A percentile compares a stretch with the other conserved stretches of the same genome.
Evolutionary conservation across 2,888 invertebrate genomes (phyloP).

Genomic region (Agriopis leucophaearia): DNA sequence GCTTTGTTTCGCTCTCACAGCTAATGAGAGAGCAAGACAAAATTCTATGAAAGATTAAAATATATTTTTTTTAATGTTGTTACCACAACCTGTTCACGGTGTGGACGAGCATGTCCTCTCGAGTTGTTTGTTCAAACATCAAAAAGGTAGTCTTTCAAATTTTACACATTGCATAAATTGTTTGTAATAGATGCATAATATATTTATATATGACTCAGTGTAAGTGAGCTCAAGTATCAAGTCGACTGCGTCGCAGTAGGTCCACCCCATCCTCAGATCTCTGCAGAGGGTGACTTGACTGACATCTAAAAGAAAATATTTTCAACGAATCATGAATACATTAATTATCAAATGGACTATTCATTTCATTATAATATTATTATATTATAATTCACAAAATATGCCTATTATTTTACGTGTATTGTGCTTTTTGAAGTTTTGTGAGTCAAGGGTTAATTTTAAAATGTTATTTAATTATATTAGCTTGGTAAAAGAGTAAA

Average conservation of each 20-base stretch:
- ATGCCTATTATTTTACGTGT: slow-evolving; percentile 59
- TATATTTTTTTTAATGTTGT: no score
- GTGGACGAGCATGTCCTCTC: no score
- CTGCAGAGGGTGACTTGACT: slow-evolving; percentile 65
- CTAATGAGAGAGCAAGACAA: no score
- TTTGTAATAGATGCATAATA: no score
- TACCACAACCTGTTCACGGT: no score
- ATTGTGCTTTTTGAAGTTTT: slow-evolving; percentile 46
- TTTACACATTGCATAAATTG: no score
- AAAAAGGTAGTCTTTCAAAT: no score
- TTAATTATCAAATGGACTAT: slow-evolving; percentile 77
- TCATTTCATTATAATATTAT: slow-evolving; percentile 56
- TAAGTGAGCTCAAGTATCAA: slow-evolving; percentile 53
- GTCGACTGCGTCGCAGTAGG: slow-evolving; percentile 27
- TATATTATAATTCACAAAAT: slow-evolving; percentile 59
- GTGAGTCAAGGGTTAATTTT: slow-evolving; percentile 41
- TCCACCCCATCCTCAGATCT: slow-evolving; percentile 42
- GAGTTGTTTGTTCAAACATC: no score
- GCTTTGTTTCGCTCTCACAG: no score
- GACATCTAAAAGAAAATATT: slow-evolving; percentile 76
- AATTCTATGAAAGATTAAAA: no score
- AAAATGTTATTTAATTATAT: background rate
- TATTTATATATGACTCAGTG: background rate
- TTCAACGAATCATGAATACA: slow-evolving; percentile 75
- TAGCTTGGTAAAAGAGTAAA: background rate